Evolutionary conservation across 2,113 vertebrate species (phyloP), one percentile per base, ranked within the genome.

Genomic region (Labeo catla): DNA sequence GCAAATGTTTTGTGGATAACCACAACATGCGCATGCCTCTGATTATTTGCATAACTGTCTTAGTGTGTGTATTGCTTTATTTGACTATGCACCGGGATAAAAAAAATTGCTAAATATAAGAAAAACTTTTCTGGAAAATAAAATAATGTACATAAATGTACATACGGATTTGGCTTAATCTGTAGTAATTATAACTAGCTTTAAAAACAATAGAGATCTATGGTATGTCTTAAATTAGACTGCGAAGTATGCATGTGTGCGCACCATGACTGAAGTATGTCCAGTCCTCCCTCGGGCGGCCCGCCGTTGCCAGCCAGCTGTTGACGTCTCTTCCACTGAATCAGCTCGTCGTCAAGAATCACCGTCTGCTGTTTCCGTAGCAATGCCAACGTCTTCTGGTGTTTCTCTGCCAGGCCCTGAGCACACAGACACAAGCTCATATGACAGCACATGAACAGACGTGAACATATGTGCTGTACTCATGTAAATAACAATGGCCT

Each of bases 311-410:
- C 98, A 0, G 98, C 97, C 90, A 99, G 95, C 95, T 99, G 98
- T 91, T 99, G 98, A 89, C 98, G 93, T 87, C 98, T 95, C 94
- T 99, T 99, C 98, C 97, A 97, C 93, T 98, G 98, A 91, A 99
- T 99, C 93, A 99, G 93, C 89, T 99, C 97, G 0, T 99, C 98
- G 0, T 99, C 98, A 92, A 99, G 95, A 86, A 99, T 99, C 92
- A 98, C 94, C 0, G 97, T 98, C 93, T 99, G 98, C 90, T 98
- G 97, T 93, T 99, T 99, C 86, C 97, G 95, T 90, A 99, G 94
- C 93, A 99, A 94, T 94, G 97, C 96, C 94, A 99, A 93, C 34
- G 97, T 98, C 93, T 98, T 98, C 93, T 99, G 98, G 89, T 99
- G 97, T 94, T 99, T 99, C 93, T 99, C 97, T 0, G 98, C 97